A percentile compares a stretch with the other conserved stretches of the same genome.
phyloP scores from a whole-genome alignment of 2,113 vertebrate genomes.

The Budorcas taxicolor region DNA sequence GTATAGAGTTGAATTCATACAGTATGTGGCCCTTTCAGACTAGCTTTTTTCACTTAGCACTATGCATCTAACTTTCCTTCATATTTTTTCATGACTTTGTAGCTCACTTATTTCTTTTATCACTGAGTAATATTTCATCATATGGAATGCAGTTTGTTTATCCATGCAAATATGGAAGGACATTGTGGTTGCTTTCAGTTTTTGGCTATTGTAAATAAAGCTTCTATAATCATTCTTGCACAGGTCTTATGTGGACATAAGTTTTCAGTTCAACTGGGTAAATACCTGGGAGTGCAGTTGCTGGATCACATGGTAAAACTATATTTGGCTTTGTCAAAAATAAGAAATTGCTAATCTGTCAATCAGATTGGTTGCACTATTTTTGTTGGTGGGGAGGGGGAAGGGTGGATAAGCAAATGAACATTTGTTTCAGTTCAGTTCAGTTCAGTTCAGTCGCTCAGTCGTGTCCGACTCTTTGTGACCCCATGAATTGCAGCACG shows the following conservation, averaged over 20 bases:
- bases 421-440: not conserved
- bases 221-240: not conserved
- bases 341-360: not conserved
- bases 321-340: not conserved
- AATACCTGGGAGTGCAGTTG: not conserved
- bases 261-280: not conserved
- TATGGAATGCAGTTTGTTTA: not conserved
- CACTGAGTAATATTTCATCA: not conserved
- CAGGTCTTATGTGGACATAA: not conserved
- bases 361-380: not conserved
- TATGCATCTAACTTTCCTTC: not conserved
- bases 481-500: too few species aligned
- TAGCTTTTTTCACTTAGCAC: not conserved
- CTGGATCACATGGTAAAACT: not conserved
- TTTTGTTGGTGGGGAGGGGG: not conserved
- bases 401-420: not conserved
- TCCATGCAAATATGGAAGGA: not conserved
- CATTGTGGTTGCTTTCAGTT: not conserved
- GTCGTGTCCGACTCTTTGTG: accelerated
- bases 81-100: not conserved
- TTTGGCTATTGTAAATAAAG: not conserved
- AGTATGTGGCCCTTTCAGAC: not conserved
- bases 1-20: not conserved
- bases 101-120: not conserved
- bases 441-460: too few species aligned